Conservation (phyloP, 2,888 invertebrate genomes). For the Listrodromus nycthemerus region DNA sequence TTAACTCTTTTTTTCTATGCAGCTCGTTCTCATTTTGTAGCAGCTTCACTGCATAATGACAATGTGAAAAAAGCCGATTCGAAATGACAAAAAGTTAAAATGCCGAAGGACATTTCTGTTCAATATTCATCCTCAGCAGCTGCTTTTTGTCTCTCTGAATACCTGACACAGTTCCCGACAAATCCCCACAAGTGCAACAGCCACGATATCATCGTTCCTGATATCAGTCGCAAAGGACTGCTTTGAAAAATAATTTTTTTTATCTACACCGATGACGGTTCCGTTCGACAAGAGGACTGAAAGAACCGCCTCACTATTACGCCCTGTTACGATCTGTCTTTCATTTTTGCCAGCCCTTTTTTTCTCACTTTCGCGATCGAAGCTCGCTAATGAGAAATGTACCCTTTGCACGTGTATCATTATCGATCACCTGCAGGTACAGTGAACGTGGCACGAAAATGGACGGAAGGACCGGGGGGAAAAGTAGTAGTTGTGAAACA, state of each 20-base stretch:
- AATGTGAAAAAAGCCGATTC: not conserved
- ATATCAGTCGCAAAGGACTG: conserved; percentile 23
- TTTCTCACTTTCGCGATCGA: conserved; percentile 50
- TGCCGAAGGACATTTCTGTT: not conserved
- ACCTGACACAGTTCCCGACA: not conserved
- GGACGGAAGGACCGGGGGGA: conserved; percentile 33
- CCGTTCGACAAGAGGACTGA: conserved; percentile 11
- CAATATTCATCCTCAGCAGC: not conserved
- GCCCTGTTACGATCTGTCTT: conserved; percentile 8
- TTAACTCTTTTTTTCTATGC: not conserved
- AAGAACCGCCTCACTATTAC: conserved; percentile 7
- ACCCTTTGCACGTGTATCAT: conserved; percentile 58
- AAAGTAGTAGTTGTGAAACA: conserved; percentile 47
- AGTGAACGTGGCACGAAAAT: conserved; percentile 27
- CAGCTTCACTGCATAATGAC: not conserved
- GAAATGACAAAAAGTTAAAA: not conserved
- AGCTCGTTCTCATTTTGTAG: not conserved
- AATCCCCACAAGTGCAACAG: conserved; percentile 22
- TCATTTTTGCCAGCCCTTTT: conserved; percentile 32
- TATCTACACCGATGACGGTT: conserved; percentile 7
- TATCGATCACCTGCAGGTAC: conserved; percentile 59
- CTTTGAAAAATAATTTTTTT: conserved; percentile 37
- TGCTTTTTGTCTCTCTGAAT: not conserved
- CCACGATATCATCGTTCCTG: conserved; percentile 14
- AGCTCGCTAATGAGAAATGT: conserved; percentile 69